phyloP scores from a whole-genome alignment of 2,888 invertebrate species.

The Agonopterix arenella region DNA sequence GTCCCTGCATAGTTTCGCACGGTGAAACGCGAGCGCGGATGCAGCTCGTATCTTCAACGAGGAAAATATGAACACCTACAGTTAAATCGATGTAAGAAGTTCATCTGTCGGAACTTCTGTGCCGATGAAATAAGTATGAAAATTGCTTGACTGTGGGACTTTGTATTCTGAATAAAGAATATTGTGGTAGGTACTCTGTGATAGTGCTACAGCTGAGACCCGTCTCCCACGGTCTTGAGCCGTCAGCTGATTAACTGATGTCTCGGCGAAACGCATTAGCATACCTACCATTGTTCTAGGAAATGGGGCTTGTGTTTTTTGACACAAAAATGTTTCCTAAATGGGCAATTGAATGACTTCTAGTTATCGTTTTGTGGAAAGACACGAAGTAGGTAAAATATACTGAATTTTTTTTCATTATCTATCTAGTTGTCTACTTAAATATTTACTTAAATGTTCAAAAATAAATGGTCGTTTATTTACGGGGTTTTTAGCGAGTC shows the following conservation, averaged over 20 bases:
- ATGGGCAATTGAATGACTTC: too few relatives aligned
- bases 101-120: background rate
- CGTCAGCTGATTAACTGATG: constrained; percentile 38
- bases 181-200: background rate
- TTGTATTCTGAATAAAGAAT: too few relatives aligned
- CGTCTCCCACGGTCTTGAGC: constrained; percentile 45
- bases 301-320: constrained; percentile 7
- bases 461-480: too few relatives aligned
- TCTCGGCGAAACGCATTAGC: constrained; percentile 11
- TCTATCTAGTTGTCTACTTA: too few relatives aligned
- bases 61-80: constrained; percentile 15
- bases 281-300: constrained; percentile 22
- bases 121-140: too few relatives aligned
- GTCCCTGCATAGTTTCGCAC: constrained; percentile 58
- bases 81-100: background rate
- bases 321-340: constrained; percentile 1
- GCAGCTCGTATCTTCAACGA: constrained; percentile 21
- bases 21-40: constrained; percentile 50
- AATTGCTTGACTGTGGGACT: too few relatives aligned
- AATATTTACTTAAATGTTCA: too few relatives aligned
- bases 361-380: too few relatives aligned
- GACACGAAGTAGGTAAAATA: too few relatives aligned
- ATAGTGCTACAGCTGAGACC: constrained; percentile 6
- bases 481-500: too few relatives aligned
- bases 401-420: too few relatives aligned